These are phyloP conservation scores for Rhodinocichla rosea DNA, from an alignment of 2,113 vertebrate genomes.

Conservation along the genomic window DNA sequence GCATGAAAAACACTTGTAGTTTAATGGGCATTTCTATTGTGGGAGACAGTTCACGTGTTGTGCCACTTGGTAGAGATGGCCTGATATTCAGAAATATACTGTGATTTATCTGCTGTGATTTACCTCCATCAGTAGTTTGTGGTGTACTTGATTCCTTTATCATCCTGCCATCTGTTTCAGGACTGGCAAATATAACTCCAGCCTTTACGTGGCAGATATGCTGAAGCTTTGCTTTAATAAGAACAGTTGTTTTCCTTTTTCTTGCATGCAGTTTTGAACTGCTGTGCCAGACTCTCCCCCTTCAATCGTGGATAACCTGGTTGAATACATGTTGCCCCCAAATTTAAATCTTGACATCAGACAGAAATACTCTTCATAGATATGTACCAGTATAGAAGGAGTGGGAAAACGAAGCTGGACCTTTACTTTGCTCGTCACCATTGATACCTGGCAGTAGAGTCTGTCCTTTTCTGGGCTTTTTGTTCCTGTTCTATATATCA, in stretches of 20 bases:
- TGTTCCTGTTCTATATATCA: rapidly evolving
- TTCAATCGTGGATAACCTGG: neutral
- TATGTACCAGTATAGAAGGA: neutral
- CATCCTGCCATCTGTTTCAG: neutral
- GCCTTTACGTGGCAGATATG: rapidly evolving
- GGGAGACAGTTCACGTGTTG: neutral
- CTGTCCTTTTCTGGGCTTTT: neutral
- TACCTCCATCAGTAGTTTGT: neutral
- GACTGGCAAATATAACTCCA: neutral
- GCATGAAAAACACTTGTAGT: neutral
- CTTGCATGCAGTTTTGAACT: neutral
- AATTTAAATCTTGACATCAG: neutral
- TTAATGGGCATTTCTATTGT: neutral
- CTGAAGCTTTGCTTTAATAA: neutral
- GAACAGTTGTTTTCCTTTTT: neutral
- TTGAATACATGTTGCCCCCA: neutral
- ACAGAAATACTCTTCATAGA: neutral
- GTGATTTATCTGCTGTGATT: neutral
- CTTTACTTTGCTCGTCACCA: neutral
- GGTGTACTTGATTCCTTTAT: neutral
- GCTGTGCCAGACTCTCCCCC: neutral
- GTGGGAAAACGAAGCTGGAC: neutral
- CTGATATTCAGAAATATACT: neutral
- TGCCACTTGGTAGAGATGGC: neutral
- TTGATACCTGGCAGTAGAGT: neutral